These are phyloP conservation scores for Euplagia quadripunctaria DNA, from an alignment of 2,888 invertebrate species.

Conservation along the genomic window DNA sequence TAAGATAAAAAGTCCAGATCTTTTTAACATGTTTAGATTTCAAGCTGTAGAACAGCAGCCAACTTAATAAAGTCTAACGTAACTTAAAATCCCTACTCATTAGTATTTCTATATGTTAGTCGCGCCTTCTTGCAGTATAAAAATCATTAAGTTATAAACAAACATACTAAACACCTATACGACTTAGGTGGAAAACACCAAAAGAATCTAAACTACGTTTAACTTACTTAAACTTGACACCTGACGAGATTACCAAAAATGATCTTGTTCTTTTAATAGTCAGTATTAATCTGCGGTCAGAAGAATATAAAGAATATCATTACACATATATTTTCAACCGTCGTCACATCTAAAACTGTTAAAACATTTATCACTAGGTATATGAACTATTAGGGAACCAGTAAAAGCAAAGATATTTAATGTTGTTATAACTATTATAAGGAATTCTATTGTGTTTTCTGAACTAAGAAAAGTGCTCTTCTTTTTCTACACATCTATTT, in stretches of 20 bases:
- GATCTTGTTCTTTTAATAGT: not conserved
- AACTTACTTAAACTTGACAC: not conserved
- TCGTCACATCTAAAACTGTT: too few relatives aligned
- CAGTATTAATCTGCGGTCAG: not conserved
- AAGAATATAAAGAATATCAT: not conserved
- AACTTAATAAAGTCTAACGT: too few relatives aligned
- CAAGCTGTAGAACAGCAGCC: too few relatives aligned
- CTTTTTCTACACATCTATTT: not conserved
- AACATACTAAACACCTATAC: not conserved
- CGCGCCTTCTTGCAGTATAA: too few relatives aligned
- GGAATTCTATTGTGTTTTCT: not conserved
- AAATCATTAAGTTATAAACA: not conserved
- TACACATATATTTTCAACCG: too few relatives aligned
- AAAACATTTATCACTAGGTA: not conserved
- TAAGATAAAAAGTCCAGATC: not conserved
- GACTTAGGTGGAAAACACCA: not conserved
- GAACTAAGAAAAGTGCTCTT: not conserved
- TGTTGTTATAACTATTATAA: not conserved
- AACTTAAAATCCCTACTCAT: too few relatives aligned
- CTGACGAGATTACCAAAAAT: not conserved
- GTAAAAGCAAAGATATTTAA: not conserved
- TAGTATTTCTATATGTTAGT: too few relatives aligned
- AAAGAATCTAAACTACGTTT: not conserved
- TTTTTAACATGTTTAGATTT: not conserved
- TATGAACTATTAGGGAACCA: not conserved